Percentiles rank a stretch among this genome's conserved stretches.
These are phyloP conservation scores for Lithophane socia DNA, from an alignment of 2,888 invertebrate species.

Conservation along the genomic window DNA sequence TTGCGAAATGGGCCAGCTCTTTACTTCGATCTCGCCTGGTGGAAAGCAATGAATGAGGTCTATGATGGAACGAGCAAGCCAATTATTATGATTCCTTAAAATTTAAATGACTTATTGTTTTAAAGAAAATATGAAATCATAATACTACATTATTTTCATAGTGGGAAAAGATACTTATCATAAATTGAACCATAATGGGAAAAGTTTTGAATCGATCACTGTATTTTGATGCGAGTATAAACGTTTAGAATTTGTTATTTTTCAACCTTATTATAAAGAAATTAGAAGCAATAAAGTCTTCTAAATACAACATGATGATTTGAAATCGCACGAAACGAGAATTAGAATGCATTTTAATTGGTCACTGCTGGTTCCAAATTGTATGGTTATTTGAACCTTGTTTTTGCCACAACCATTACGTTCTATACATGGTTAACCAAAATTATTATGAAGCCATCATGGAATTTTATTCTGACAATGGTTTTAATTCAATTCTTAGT, in stretches of 20 bases:
- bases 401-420: constrained; percentile 3
- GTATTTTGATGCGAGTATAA: constrained; percentile 30
- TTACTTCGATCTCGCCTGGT: too few species aligned
- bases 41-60: too few species aligned
- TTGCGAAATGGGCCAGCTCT: too few species aligned
- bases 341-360: constrained; percentile 57
- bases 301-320: constrained; percentile 7
- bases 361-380: constrained; percentile 11
- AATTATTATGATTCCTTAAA: not conserved
- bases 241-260: constrained; percentile 13
- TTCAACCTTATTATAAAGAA: constrained; percentile 44
- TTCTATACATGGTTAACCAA: constrained; percentile 19
- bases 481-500: constrained; percentile 20
- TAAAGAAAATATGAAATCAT: not conserved
- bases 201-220: constrained; percentile 29
- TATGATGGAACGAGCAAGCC: too few species aligned
- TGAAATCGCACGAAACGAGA: constrained; percentile 41
- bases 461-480: constrained; percentile 24
- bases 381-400: constrained; percentile 10
- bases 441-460: constrained; percentile 41
- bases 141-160: not conserved
- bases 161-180: not conserved
- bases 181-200: constrained; percentile 30
- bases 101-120: not conserved
- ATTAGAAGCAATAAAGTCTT: constrained; percentile 28